These are phyloP conservation scores for Catotricha subobsoleta DNA, from an alignment of 2,888 invertebrate genomes.

Conservation along the genomic window DNA sequence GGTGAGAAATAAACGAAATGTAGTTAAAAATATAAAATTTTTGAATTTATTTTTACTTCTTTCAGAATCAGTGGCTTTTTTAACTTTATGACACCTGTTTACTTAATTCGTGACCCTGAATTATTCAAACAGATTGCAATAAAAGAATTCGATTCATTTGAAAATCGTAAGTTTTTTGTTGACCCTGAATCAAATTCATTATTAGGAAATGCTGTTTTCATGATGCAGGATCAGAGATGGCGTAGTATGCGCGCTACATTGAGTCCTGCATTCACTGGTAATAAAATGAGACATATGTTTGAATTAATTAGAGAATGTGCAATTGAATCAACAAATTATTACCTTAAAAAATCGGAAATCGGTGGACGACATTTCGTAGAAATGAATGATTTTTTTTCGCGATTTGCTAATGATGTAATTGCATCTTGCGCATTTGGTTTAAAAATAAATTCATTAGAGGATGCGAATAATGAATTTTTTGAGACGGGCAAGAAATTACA, in stretches of 20 bases:
- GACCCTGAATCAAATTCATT: slow-evolving; percentile 2
- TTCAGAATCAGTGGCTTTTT: too few species aligned
- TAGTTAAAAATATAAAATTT: neutral
- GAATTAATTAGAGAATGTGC: slow-evolving; percentile 4
- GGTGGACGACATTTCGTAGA: neutral
- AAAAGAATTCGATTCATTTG: slow-evolving; percentile 6
- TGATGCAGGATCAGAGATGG: slow-evolving; percentile 7
- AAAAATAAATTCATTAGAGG: slow-evolving; percentile 3
- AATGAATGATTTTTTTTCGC: slow-evolving; percentile 1
- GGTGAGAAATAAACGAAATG: slow-evolving; percentile 1
- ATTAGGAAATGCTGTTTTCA: slow-evolving; percentile 4
- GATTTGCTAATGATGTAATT: slow-evolving; percentile 2
- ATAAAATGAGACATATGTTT: slow-evolving; percentile 6
- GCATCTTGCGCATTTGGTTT: slow-evolving; percentile 5
- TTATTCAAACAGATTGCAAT: slow-evolving; percentile 1
- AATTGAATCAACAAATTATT: neutral
- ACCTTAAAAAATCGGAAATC: neutral
- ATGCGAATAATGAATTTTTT: slow-evolving; percentile 3
- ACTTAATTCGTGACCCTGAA: slow-evolving; percentile 3
- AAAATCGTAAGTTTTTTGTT: neutral
- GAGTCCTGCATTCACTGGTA: slow-evolving; percentile 6
- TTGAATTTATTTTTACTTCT: too few species aligned
- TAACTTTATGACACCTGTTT: slow-evolving; percentile 2
- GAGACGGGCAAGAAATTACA: neutral
- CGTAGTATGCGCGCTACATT: slow-evolving; percentile 3